Base-by-base conservation (phyloP, 2,113 vertebrate species). In the Sylvicapra grimmia region DNA sequence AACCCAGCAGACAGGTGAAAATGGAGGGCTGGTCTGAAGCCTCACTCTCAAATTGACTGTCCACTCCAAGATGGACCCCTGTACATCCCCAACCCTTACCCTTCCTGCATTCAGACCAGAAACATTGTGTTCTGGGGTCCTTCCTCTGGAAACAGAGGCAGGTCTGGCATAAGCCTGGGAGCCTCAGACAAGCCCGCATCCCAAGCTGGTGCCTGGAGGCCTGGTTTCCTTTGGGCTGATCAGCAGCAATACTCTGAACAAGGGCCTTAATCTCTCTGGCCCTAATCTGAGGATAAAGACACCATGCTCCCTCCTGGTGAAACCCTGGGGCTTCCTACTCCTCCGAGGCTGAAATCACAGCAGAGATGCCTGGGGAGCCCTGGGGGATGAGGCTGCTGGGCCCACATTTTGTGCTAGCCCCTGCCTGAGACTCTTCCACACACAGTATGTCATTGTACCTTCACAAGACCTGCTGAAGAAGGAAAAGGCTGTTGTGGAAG, bases 121-220 rank as follows among this genome's bases (percentile, higher is more conserved):
- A 31, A 7, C 29, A 1, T 0, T 0, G 29, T 15, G 56, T 33
- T 31, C 77, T 0, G 3, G 12, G 79, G 11, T 40, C 27, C 40
- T 68, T 54, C 31, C 18, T 6, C 25, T 3, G 12, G 92, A 51
- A 40, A 27, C 8, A 9, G 27, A 21, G 29, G 27, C 53, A 15
- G 51, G 31, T 33, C 77, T 29, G 25, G 65, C 3, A 4, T 12
- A 8, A 29, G 16, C 44, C 58, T 2, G 14, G 80, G 33, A 82
- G 25, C 72, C 8, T 1, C 53, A 54, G 91, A 36, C 31, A 13
- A 53, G 58, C 63, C 63, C 1, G 19, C 1, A 11, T 25, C 63
- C 49, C 29, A 3, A 13, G 23, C 58, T 36, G 72, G 54, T 4
- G 0, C 88, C 58, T 29, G 2, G 15, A 77, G 86, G 44, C n/a